Conservation (phyloP, 2,888 invertebrate species). For the Drosophila maculinotata region DNA sequence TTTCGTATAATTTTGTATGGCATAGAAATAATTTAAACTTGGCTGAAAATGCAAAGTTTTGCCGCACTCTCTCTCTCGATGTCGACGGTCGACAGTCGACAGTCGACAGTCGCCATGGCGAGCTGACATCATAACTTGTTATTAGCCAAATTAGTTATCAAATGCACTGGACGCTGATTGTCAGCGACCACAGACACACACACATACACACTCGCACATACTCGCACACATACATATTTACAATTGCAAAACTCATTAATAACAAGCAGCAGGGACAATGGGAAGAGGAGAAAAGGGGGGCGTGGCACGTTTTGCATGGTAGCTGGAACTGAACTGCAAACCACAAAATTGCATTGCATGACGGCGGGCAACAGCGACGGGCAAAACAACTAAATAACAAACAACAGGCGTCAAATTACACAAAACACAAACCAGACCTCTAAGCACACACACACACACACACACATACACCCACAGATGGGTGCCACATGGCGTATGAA, state of each 20-base stretch:
- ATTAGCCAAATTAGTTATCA: constrained; percentile 68
- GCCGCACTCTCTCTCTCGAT: neutral
- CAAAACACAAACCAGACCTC: constrained; percentile 63
- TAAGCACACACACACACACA: constrained; percentile 33
- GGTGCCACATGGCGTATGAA: constrained; percentile 54
- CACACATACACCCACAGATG: constrained; percentile 7
- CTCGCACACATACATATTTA: neutral
- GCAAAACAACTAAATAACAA: constrained; percentile 78
- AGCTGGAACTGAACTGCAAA: constrained; percentile 52
- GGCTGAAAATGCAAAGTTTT: constrained; percentile 38
- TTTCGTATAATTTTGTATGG: constrained; percentile 58
- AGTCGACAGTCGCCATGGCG: constrained; percentile 11
- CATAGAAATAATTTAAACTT: constrained; percentile 55
- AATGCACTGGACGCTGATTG: constrained; percentile 44
- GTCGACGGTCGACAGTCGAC: neutral
- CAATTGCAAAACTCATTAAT: constrained; percentile 70
- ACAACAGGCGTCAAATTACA: constrained; percentile 81
- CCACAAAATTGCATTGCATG: constrained; percentile 80
- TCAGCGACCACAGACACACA: constrained; percentile 18
- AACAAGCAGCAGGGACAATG: constrained; percentile 31
- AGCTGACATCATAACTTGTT: constrained; percentile 46
- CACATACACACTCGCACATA: constrained; percentile 3
- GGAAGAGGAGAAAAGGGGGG: neutral
- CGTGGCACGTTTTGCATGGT: constrained; percentile 7
- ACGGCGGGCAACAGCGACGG: constrained; percentile 47